Base-by-base conservation (phyloP, 2,797 vertebrate species). In the Xiphophorus birchmanni region DNA sequence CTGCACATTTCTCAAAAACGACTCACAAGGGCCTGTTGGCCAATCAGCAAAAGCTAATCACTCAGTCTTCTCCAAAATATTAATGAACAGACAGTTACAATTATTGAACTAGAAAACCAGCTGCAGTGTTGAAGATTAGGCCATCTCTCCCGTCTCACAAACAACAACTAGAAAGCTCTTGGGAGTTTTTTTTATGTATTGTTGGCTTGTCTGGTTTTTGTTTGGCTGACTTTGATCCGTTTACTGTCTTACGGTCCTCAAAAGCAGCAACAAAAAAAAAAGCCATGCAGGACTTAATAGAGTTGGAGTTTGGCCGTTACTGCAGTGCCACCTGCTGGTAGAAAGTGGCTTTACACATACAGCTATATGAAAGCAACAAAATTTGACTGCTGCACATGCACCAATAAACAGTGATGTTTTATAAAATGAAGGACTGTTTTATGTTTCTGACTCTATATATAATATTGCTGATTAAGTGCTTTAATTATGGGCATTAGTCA, bases 261-360 rank as follows among this genome's bases (percentile, higher is more conserved):
- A 69, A 26, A 44, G 50, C 21, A 74, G 69, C 58, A 75, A 58
- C 18, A 45, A 44, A 45, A 45, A 40, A 40, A 45, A 9, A 60
- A 81, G 74, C 75, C 78, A n/a, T 54, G 23, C 48, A 50, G 73
- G 56, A 79, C 71, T 79, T 63, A 6, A 82, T 48, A 78, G 32
- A 37, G 32, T 65, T 63, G 35, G 67, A 60, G 40, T 40, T 87
- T 90, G 40, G 40, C 47, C 60, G 90, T 83, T 82, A 47, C 79
- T 92, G 81, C 78, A 89, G 71, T 83, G 92, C 78, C 93, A 94
- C 86, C 95, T 94, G 73, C 52, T 87, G 96, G 88, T 73, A 1
- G 56, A 32, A 40, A n/a, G n/a, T 74, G n/a, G 72, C 76, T 48
- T 65, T 87, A 76, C 88, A 89, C 29, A 10, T 35, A 21, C 9